Percentiles rank a stretch among this genome's conserved stretches.
phyloP scores from a whole-genome alignment of 2,113 vertebrate species.

The Plecturocebus donacophilus region DNA sequence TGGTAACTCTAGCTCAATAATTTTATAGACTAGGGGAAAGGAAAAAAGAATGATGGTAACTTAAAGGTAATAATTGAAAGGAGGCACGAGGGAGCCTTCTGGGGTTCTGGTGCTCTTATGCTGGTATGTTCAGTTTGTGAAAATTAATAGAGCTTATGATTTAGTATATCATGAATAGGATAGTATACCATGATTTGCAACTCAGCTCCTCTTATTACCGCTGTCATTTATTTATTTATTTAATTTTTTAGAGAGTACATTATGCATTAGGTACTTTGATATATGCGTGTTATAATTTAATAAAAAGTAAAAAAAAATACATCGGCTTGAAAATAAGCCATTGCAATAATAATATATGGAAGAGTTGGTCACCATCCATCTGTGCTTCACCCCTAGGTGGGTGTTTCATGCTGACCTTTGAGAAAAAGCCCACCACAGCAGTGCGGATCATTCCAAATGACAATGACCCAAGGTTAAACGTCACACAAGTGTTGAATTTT shows the following conservation, averaged over 20 bases:
- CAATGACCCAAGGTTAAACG: neutral
- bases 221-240: too few species aligned
- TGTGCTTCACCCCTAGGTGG: neutral
- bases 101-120: neutral
- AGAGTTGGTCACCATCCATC: neutral
- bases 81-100: neutral
- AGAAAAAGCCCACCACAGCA: neutral
- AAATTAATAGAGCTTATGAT: neutral
- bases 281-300: neutral
- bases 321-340: neutral
- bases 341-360: neutral
- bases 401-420: neutral
- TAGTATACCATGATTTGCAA: too few species aligned
- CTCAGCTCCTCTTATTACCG: too few species aligned
- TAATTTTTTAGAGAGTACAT: too few species aligned
- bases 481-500: neutral
- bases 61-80: neutral
- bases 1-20: too few species aligned
- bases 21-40: too few species aligned
- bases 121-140: conserved; percentile 3
- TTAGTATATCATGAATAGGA: neutral
- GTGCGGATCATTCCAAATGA: neutral
- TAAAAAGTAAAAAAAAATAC: neutral
- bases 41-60: neutral
- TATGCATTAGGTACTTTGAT: neutral